Conservation (phyloP, 2,797 vertebrate genomes). For the Pachyuromys duprasi region DNA sequence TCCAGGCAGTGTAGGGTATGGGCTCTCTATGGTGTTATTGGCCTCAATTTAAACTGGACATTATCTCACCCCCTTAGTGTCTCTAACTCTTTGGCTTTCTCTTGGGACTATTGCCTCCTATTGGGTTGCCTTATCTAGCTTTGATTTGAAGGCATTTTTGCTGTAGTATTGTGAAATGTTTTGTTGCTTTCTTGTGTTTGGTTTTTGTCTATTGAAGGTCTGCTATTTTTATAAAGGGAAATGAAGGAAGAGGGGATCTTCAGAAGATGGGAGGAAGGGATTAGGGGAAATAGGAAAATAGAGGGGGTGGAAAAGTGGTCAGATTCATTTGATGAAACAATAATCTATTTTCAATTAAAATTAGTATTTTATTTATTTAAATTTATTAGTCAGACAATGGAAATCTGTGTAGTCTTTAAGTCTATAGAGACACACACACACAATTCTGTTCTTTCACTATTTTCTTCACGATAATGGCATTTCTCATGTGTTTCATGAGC, state of each 20-base stretch:
- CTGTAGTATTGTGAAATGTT: neutral
- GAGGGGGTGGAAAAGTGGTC: neutral
- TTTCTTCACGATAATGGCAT: neutral
- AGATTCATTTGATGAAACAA: neutral
- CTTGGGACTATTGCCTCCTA: neutral
- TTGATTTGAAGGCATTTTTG: neutral
- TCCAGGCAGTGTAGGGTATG: too few relatives aligned
- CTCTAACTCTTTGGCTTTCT: neutral
- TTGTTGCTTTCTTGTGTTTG: neutral
- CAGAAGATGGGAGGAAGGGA: too few relatives aligned
- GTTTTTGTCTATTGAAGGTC: neutral
- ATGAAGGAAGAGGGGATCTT: neutral
- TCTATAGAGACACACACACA: neutral
- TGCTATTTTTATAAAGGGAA: neutral
- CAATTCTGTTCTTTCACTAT: neutral
- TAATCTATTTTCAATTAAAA: neutral
- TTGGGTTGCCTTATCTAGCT: neutral
- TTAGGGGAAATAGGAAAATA: too few relatives aligned
- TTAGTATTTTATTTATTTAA: neutral
- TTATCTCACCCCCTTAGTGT: neutral
- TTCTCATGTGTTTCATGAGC: neutral
- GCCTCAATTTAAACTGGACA: neutral
- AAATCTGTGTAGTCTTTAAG: neutral
- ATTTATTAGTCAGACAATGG: neutral
- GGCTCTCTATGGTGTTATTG: too few relatives aligned